A percentile compares a stretch with the other conserved stretches of the same genome.
These are phyloP conservation scores for Parnassius apollo DNA, from an alignment of 2,888 invertebrate species.

Conservation along the genomic window DNA sequence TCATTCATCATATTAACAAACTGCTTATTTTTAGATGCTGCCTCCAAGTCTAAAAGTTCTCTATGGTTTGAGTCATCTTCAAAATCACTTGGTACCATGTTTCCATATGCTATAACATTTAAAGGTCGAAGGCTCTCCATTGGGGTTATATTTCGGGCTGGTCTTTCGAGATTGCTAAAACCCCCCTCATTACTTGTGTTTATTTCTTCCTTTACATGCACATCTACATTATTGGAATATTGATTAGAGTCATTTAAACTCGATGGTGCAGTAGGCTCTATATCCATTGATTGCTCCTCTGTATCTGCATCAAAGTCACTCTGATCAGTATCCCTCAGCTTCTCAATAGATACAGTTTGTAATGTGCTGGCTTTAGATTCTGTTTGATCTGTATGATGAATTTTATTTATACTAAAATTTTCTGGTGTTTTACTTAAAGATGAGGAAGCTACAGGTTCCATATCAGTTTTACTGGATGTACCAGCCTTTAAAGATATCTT, in stretches of 20 bases:
- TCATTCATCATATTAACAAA: conserved; percentile 75
- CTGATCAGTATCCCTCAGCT: conserved; percentile 49
- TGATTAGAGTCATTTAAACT: conserved; percentile 43
- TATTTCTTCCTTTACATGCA: conserved; percentile 67
- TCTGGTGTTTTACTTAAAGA: conserved; percentile 54
- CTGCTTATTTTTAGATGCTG: conserved; percentile 67
- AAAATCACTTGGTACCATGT: conserved; percentile 57
- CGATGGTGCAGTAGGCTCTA: conserved; percentile 55
- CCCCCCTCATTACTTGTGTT: conserved; percentile 62
- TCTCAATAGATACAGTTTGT: conserved; percentile 57
- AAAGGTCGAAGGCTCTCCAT: conserved; percentile 66
- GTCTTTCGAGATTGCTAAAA: conserved; percentile 53
- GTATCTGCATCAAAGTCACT: conserved; percentile 63
- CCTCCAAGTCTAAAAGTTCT: conserved; percentile 66
- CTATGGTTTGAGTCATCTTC: conserved; percentile 68
- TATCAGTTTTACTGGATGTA: conserved; percentile 35
- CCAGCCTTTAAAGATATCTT: conserved; percentile 39
- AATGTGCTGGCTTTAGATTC: conserved; percentile 44
- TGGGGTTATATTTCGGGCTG: conserved; percentile 46
- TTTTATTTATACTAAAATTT: conserved; percentile 59
- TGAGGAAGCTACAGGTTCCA: conserved; percentile 52
- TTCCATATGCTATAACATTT: conserved; percentile 66
- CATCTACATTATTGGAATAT: conserved; percentile 43
- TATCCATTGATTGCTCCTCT: conserved; percentile 67
- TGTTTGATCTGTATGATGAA: conserved; percentile 41